Conservation (phyloP, 2,797 vertebrate genomes). For the Labroides dimidiatus region DNA sequence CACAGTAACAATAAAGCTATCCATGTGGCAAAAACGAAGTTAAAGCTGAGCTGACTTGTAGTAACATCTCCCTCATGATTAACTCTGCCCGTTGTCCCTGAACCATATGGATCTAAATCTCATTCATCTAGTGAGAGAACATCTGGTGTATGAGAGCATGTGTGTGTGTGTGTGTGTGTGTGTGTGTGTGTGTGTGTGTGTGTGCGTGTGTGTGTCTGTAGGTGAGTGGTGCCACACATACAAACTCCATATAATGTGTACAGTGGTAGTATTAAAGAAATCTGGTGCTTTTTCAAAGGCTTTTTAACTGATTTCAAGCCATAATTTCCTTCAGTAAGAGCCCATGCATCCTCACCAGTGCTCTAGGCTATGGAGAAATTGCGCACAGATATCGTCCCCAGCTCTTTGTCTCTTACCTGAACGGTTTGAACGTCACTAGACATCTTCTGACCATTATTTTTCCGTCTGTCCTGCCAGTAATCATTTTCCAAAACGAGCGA, state of each 20-base stretch:
- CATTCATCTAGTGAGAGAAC: slow-evolving; percentile 35
- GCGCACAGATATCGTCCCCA: not conserved
- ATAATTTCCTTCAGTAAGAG: not conserved
- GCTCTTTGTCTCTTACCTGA: slow-evolving; percentile 87
- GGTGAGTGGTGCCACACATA: not conserved
- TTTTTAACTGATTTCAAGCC: slow-evolving; percentile 1
- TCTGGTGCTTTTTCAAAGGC: not conserved
- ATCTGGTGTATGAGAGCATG: slow-evolving; percentile 26
- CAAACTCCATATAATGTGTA: not conserved
- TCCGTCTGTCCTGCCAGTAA: slow-evolving; percentile 87
- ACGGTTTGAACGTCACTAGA: slow-evolving; percentile 94
- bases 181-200: not conserved
- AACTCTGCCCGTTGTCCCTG: slow-evolving; percentile 11
- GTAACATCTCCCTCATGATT: slow-evolving; percentile 14
- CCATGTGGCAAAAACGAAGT: slow-evolving; percentile 47
- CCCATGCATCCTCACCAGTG: not conserved
- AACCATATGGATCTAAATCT: slow-evolving; percentile 25
- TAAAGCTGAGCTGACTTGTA: slow-evolving; percentile 27
- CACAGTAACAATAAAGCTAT: slow-evolving; percentile 28
- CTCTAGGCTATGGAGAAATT: not conserved
- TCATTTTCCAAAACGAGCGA: slow-evolving; percentile 79
- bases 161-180: slow-evolving; percentile 3
- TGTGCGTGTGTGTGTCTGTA: slow-evolving; percentile 3
- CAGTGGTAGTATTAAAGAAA: too few relatives aligned
- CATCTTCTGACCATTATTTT: slow-evolving; percentile 97